phyloP scores from a whole-genome alignment of 2,113 vertebrate genomes.

The Jacana jacana region DNA sequence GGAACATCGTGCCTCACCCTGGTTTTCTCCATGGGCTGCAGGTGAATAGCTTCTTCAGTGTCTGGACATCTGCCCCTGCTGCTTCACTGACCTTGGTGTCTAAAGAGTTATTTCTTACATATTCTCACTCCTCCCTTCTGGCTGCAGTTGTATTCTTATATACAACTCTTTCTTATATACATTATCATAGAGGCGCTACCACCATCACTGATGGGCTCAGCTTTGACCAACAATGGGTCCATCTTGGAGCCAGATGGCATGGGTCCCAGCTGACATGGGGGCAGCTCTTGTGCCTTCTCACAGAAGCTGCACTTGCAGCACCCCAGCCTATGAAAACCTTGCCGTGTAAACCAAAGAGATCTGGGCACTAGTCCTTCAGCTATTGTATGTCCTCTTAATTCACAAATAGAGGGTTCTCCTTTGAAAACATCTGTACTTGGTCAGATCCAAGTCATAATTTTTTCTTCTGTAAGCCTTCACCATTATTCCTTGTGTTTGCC shows the following conservation, averaged over 20 bases:
- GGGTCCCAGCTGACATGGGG: neutral
- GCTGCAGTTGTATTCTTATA: neutral
- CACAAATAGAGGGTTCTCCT: neutral
- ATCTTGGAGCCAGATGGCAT: neutral
- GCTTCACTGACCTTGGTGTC: too few relatives aligned
- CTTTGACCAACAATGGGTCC: neutral
- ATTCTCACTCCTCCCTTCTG: neutral
- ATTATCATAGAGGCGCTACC: neutral
- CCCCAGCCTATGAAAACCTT: neutral
- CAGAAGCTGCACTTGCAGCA: neutral
- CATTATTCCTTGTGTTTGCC: neutral
- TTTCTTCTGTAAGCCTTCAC: neutral
- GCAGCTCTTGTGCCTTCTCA: neutral
- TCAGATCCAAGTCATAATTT: neutral
- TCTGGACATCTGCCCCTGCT: neutral
- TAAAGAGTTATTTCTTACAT: neutral
- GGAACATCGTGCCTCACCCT: neutral
- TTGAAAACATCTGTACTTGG: neutral
- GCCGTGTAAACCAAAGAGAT: neutral
- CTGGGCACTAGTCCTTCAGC: neutral
- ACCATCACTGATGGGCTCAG: neutral
- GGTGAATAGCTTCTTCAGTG: accelerated
- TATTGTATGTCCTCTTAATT: neutral
- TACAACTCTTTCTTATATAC: neutral
- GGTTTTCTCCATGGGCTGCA: accelerated